Evolutionary conservation across 2,113 vertebrate species (phyloP).

Genomic region (Bos indicus): DNA sequence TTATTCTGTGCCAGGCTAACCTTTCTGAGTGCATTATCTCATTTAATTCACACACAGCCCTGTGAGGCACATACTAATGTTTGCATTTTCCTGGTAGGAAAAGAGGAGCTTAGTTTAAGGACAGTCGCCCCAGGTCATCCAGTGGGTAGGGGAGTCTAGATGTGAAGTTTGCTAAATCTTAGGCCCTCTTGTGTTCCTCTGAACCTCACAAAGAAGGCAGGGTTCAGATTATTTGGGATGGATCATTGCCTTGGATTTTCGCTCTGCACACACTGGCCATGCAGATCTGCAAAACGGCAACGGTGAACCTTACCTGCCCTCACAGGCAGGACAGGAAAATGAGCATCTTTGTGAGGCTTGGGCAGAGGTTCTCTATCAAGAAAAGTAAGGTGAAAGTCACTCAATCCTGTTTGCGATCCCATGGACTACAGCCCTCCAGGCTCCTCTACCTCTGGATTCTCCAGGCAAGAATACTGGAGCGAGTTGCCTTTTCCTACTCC

Average conservation of each 20-base stretch:
- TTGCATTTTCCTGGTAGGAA: neutral
- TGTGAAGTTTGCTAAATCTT: neutral
- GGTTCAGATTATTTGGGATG: too few relatives aligned
- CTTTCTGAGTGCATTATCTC: neutral
- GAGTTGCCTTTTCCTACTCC: neutral
- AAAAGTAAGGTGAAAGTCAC: neutral
- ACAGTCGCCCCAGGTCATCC: neutral
- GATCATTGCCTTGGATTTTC: neutral
- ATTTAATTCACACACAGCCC: neutral
- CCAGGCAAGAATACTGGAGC: neutral
- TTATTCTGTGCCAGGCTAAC: neutral
- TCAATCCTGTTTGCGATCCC: neutral
- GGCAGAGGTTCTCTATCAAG: neutral
- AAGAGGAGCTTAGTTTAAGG: neutral
- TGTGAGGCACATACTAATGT: neutral
- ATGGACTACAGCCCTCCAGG: neutral
- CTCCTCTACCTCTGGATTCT: neutral
- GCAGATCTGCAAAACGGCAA: neutral
- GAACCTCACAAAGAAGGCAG: neutral
- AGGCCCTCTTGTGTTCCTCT: neutral
- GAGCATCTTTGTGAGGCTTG: fast-evolving
- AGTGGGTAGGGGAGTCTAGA: fast-evolving
- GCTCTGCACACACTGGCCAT: neutral
- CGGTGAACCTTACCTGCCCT: neutral
- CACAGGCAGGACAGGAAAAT: neutral